A percentile compares a stretch with the other conserved stretches of the same genome.
Evolutionary conservation across 2,797 vertebrate genomes (phyloP).

Genomic region (Halcyon leucocephala): DNA sequence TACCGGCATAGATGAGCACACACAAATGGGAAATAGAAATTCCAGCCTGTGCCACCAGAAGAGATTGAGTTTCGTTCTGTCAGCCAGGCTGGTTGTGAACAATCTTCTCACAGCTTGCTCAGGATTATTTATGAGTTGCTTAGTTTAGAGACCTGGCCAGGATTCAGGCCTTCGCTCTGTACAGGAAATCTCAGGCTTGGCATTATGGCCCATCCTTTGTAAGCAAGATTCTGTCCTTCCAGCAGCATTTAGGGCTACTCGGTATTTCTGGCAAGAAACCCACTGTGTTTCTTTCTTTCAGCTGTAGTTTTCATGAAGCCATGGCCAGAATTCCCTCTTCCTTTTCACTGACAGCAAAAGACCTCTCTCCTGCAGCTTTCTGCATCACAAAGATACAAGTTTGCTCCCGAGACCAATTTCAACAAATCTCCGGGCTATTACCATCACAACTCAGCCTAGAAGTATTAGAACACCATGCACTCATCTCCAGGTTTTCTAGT

Average conservation of each 20-base stretch:
- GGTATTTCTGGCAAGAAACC: constrained; percentile 27
- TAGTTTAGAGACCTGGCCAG: constrained; percentile 57
- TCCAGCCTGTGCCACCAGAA: constrained; percentile 30
- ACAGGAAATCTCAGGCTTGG: constrained; percentile 64
- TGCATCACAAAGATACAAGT: not conserved
- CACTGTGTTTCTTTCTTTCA: constrained; percentile 18
- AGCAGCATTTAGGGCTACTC: constrained; percentile 22
- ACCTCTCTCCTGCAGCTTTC: not conserved
- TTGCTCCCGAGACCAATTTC: not conserved
- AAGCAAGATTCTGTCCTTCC: constrained; percentile 49
- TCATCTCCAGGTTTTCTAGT: not conserved
- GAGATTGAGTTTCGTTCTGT: not conserved
- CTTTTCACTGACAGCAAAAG: not conserved
- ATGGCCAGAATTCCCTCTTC: not conserved
- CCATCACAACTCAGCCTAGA: not conserved
- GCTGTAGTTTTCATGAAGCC: not conserved
- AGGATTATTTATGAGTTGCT: constrained; percentile 63
- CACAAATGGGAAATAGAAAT: not conserved
- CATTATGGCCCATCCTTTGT: constrained; percentile 35
- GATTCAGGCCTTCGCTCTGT: constrained; percentile 38
- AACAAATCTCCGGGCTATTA: not conserved
- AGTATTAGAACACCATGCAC: not conserved
- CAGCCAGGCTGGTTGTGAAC: constrained; percentile 45
- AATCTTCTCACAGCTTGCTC: constrained; percentile 56
- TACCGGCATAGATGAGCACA: not conserved